phyloP scores from a whole-genome alignment of 2,113 vertebrate genomes.

The Pteruthius melanotis region DNA sequence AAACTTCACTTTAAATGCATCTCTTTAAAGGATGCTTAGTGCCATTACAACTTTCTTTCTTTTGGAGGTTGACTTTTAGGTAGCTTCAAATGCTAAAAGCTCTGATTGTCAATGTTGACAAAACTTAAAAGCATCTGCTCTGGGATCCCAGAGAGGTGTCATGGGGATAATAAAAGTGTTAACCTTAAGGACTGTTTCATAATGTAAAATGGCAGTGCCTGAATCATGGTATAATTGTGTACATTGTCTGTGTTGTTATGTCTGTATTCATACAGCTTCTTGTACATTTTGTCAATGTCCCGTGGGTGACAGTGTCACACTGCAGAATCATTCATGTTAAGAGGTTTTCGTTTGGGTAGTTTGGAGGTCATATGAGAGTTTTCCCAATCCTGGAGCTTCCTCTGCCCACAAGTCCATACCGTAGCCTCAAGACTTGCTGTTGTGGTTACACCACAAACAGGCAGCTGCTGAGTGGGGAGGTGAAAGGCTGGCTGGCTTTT shows the following conservation, averaged over 20 bases:
- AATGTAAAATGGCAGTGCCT: slow-evolving; percentile 60
- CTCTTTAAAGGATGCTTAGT: neutral
- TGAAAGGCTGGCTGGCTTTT: neutral
- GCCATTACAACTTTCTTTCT: neutral
- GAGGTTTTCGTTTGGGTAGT: neutral
- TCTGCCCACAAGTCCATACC: neutral
- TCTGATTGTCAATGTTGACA: neutral
- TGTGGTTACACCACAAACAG: neutral
- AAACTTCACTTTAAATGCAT: slow-evolving; percentile 82
- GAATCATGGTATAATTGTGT: slow-evolving; percentile 2
- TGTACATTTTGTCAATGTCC: neutral
- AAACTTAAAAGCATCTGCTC: neutral
- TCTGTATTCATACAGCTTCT: neutral
- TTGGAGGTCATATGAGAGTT: neutral
- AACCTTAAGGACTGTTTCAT: slow-evolving; percentile 26
- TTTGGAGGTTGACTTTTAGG: neutral
- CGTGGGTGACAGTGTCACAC: neutral
- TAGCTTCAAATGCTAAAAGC: neutral
- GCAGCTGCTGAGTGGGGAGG: neutral
- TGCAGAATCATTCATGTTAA: neutral
- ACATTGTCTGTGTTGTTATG: neutral
- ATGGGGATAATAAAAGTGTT: slow-evolving; percentile 53
- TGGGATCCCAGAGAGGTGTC: neutral
- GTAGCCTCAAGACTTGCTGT: neutral
- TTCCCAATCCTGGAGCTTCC: neutral